These are phyloP conservation scores for Cataglyphis albicans DNA, from an alignment of 2,888 invertebrate genomes.

Conservation along the genomic window DNA sequence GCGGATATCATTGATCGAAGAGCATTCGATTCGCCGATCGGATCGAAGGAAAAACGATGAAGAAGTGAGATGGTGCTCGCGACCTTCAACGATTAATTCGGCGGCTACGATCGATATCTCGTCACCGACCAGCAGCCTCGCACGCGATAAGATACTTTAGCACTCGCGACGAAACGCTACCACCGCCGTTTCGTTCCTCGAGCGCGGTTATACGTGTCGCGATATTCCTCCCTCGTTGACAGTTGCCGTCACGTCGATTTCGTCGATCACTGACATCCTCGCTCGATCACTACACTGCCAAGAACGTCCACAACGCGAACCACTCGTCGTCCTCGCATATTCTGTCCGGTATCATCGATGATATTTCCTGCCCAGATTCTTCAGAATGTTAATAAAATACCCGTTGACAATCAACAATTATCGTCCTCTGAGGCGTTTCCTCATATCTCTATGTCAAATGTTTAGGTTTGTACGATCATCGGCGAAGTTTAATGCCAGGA, in stretches of 20 bases:
- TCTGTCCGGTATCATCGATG: conserved; percentile 1
- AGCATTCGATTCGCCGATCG: conserved; percentile 18
- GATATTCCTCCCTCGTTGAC: conserved; percentile 28
- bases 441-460: neutral
- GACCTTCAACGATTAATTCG: conserved; percentile 74
- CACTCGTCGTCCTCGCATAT: conserved; percentile 29
- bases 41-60: conserved; percentile 16
- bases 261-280: conserved; percentile 48
- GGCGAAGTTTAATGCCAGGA: neutral
- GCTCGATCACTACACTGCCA: conserved; percentile 36
- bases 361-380: neutral
- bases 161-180: conserved; percentile 41
- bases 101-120: conserved; percentile 72
- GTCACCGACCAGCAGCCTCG: conserved; percentile 56
- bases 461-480: neutral
- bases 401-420: neutral
- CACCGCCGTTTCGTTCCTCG: conserved; percentile 31
- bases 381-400: neutral
- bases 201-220: neutral
- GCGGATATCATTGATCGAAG: neutral
- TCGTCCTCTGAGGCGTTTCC: neutral
- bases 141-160: conserved; percentile 5
- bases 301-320: conserved; percentile 39
- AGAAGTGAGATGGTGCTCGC: conserved; percentile 38
- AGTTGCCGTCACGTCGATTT: conserved; percentile 7